phyloP scores from a whole-genome alignment of 2,888 invertebrate species.

The Noctua pronuba region DNA sequence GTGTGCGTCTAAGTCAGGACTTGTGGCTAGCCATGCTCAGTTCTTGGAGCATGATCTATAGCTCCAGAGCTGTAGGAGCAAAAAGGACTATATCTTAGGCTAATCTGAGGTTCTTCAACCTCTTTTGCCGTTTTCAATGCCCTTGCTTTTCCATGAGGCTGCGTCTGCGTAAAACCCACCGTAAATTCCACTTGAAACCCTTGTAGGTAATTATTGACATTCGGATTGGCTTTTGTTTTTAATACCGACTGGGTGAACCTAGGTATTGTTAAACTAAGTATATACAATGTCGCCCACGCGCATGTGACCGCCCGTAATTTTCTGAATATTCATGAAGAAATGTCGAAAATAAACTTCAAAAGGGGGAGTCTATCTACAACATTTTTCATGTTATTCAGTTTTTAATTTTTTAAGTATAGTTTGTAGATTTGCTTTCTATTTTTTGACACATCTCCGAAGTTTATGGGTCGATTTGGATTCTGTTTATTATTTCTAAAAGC shows the following conservation, averaged over 20 bases:
- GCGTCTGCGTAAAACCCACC: not conserved
- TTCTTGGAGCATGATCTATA: not conserved
- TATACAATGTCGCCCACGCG: no score
- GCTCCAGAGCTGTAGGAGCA: not conserved
- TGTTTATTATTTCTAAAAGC: no score
- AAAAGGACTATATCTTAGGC: not conserved
- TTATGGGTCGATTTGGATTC: no score
- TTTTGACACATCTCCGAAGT: no score
- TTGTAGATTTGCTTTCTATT: no score
- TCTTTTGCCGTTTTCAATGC: not conserved
- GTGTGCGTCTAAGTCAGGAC: no score
- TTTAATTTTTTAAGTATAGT: no score
- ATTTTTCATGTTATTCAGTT: no score
- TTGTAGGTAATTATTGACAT: not conserved
- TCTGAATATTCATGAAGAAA: no score
- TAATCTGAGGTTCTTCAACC: not conserved
- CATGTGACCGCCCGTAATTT: no score
- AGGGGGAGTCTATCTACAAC: no score
- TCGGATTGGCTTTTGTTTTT: not conserved
- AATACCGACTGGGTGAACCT: not conserved
- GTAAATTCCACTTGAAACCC: not conserved
- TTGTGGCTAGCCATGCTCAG: not conserved
- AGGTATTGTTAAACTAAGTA: not conserved
- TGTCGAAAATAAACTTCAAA: no score
- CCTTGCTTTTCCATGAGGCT: not conserved